Percentiles rank a stretch among this genome's conserved stretches.
These are phyloP conservation scores for Catocala nupta DNA, from an alignment of 2,888 invertebrate genomes.

Conservation along the genomic window DNA sequence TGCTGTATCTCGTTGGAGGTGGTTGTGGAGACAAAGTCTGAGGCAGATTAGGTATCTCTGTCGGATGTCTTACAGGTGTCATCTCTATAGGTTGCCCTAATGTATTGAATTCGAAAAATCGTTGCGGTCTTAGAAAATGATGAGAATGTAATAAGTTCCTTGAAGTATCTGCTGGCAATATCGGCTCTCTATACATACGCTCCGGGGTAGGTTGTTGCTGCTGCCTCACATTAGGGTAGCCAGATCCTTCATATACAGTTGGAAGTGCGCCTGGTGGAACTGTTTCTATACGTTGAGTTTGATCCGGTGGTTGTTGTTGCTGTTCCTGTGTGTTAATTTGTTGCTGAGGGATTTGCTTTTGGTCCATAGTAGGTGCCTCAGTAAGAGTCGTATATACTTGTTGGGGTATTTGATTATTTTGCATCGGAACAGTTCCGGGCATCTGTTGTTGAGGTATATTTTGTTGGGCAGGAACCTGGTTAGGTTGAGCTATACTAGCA, in stretches of 20 bases:
- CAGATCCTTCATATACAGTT: slow-evolving; percentile 48
- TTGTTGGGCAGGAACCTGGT: slow-evolving; percentile 10
- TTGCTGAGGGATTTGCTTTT: slow-evolving; percentile 33
- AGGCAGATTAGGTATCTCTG: slow-evolving; percentile 59
- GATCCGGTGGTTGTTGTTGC: slow-evolving; percentile 35
- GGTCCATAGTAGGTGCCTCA: slow-evolving; percentile 42
- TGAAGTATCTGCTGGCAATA: slow-evolving; percentile 70
- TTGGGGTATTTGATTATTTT: slow-evolving; percentile 41
- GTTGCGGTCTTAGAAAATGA: slow-evolving; percentile 43
- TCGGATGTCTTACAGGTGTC: slow-evolving; percentile 62
- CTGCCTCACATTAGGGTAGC: slow-evolving; percentile 32
- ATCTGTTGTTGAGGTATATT: slow-evolving; percentile 1
- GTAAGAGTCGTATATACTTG: slow-evolving; percentile 53
- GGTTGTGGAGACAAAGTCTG: slow-evolving; percentile 59
- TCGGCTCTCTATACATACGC: slow-evolving; percentile 64
- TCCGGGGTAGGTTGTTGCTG: slow-evolving; percentile 25
- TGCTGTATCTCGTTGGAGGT: slow-evolving; percentile 56
- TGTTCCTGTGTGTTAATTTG: slow-evolving; percentile 31
- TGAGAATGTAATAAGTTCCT: slow-evolving; percentile 44
- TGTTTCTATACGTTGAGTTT: slow-evolving; percentile 34
- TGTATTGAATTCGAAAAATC: slow-evolving; percentile 69
- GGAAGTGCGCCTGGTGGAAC: slow-evolving; percentile 34
- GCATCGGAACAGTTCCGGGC: slow-evolving; percentile 22
- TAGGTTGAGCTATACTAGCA: slow-evolving; percentile 33
- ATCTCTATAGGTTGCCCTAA: slow-evolving; percentile 77